Percentiles rank a stretch among this genome's conserved stretches.
Evolutionary conservation across 1,140 invertebrate species (phyloP).

Genomic region (Pachypsylla venusta): DNA sequence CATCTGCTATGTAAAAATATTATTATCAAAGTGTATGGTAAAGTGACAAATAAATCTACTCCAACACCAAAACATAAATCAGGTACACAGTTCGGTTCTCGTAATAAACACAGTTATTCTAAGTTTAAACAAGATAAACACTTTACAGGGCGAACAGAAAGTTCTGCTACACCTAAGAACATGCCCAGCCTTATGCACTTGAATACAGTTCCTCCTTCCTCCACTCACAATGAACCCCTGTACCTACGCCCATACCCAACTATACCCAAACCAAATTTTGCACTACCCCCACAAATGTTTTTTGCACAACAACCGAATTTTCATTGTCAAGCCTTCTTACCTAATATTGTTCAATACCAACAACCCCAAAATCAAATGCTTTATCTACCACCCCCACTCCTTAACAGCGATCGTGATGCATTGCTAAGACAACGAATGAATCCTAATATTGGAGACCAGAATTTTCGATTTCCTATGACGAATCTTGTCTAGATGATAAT

Average conservation of each 20-base stretch:
- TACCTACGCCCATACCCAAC: neutral
- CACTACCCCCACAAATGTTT: neutral
- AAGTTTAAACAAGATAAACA: neutral
- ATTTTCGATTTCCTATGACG: neutral
- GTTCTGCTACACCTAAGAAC: neutral
- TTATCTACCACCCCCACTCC: neutral
- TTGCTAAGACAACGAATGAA: neutral
- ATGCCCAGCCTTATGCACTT: neutral
- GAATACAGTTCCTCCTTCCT: neutral
- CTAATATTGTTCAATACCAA: neutral
- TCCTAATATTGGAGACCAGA: neutral
- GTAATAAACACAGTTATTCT: neutral
- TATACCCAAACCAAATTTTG: neutral
- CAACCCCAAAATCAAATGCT: neutral
- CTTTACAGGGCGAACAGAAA: neutral
- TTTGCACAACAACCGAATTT: neutral
- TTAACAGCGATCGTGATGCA: neutral
- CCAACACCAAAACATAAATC: neutral
- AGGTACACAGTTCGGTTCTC: neutral
- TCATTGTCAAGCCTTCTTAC: neutral
- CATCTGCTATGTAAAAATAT: neutral
- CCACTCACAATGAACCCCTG: neutral
- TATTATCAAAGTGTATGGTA: neutral
- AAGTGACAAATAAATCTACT: neutral
- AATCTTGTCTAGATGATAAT: neutral